Base-by-base conservation (phyloP, 1,140 invertebrate species). In the Subanguina moxae region DNA sequence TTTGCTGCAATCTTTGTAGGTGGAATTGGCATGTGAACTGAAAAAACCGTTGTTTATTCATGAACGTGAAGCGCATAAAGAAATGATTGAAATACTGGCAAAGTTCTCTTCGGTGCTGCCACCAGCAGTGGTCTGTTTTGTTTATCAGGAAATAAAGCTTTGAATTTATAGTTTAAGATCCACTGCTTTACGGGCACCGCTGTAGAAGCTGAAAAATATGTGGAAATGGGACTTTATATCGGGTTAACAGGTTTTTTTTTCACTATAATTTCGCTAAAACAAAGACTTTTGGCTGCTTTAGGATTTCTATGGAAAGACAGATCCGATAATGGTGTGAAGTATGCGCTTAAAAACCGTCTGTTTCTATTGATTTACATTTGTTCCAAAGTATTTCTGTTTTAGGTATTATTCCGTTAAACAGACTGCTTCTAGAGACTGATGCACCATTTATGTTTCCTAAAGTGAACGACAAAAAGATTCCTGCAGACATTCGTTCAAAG, bases 381-480 rank as follows among this genome's bases (percentile, higher is more conserved):
- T 5, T 38, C 32, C 32, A 5, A 3, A 5, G 3, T 38, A 38
- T 38, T 38, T 38, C 32, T 38, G 3, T 38, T 38, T 38, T 38
- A 38, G 32, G 32, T 64, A 85, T 88, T 25, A 85, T 93, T 75
- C 90, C 92, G 1, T 80, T 94, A 70, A 91, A 95, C 75, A 87
- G 88, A 82, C 84, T 94, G 59, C 81, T 95, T 32, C 88, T 95
- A 0, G 92, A 94, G 85, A 93, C 91, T 1, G 93, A 95, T 85
- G 89, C 92, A 11, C 93, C 93, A 0, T 96, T 92, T 79, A 93
- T 94, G 91, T 95, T 92, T 84, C 92, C 92, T 0, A 96, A 95
- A 82, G 91, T 91, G 56, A 86, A 92, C 82, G 92, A 92, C 62
- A 92, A 91, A 21, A 94, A 94, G 83, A 83, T 96, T 75, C 90